Evolutionary conservation across 2,113 vertebrate species (phyloP).

Genomic region (Neotoma lepida): DNA sequence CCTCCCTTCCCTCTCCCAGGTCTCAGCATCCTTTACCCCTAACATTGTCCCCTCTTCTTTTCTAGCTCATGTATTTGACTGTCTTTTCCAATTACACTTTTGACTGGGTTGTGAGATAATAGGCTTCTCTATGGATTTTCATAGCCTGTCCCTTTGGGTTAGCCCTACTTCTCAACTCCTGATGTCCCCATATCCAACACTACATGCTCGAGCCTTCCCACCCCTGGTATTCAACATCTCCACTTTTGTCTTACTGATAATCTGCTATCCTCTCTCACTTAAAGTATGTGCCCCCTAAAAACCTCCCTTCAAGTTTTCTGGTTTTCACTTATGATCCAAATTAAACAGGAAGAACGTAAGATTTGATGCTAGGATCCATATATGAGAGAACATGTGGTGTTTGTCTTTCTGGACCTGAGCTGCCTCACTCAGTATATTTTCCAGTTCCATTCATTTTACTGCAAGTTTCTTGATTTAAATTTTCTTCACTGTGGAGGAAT

Average conservation of each 20-base stretch:
- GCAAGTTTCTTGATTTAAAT: neutral
- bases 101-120: neutral
- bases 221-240: neutral
- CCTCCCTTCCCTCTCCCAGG: neutral
- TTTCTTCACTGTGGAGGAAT: neutral
- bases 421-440: neutral
- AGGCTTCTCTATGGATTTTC: neutral
- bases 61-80: neutral
- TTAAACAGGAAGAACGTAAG: neutral
- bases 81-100: neutral
- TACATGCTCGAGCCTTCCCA: neutral
- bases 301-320: neutral
- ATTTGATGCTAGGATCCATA: neutral
- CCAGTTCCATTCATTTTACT: neutral
- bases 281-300: neutral
- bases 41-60: neutral
- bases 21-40: neutral
- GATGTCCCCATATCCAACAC: neutral
- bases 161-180: neutral
- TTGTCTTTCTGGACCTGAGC: neutral
- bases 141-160: neutral
- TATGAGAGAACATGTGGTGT: neutral
- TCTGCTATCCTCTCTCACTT: neutral
- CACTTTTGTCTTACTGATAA: neutral
- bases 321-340: neutral